phyloP scores from a whole-genome alignment of 2,888 invertebrate species.

The Sipha maydis region DNA sequence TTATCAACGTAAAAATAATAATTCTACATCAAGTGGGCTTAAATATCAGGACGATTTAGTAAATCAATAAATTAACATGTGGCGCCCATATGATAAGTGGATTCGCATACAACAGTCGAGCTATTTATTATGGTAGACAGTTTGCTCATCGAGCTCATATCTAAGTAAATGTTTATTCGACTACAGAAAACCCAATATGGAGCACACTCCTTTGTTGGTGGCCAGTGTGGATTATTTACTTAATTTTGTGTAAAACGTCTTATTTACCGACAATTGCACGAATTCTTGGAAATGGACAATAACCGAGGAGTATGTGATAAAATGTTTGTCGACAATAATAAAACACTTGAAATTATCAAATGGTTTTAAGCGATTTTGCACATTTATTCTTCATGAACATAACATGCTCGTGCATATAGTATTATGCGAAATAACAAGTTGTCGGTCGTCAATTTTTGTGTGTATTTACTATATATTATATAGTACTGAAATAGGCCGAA shows the following conservation, averaged over 20 bases:
- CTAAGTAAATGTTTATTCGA: background rate
- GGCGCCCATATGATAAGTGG: constrained; percentile 19
- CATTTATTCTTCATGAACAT: background rate
- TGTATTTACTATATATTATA: too few species aligned
- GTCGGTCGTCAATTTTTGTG: background rate
- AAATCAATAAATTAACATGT: constrained; percentile 18
- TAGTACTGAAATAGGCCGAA: background rate
- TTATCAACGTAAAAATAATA: background rate
- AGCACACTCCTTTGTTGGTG: background rate
- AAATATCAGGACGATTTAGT: background rate
- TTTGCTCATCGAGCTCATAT: background rate
- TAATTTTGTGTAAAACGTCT: background rate
- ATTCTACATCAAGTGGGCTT: background rate
- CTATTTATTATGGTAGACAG: constrained; percentile 10
- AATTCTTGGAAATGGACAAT: constrained; percentile 23
- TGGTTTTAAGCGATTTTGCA: background rate
- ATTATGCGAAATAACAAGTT: background rate
- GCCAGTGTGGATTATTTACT: background rate
- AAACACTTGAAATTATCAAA: constrained; percentile 19
- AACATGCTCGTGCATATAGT: background rate
- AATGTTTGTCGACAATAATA: constrained; percentile 13
- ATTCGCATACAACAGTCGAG: background rate
- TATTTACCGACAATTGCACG: background rate
- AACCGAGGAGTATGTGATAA: background rate
- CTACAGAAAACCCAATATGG: background rate